Percentiles rank a stretch among this genome's conserved stretches.
phyloP scores from a whole-genome alignment of 1,140 invertebrate species.

The Eumaeus atala region DNA sequence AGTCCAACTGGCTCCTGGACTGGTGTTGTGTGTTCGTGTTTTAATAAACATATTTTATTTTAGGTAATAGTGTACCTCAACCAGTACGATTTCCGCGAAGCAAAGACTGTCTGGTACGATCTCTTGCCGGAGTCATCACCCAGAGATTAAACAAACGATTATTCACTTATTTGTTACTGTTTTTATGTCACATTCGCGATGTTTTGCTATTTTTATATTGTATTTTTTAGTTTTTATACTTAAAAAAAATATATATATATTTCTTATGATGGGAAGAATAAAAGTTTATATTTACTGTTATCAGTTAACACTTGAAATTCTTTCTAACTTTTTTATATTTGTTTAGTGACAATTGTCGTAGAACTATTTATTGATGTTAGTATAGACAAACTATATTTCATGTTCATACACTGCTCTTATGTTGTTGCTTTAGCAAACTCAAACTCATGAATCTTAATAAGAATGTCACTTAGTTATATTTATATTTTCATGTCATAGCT shows the following conservation, averaged over 20 bases:
- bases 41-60: slow-evolving; percentile 29
- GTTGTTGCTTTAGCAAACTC: background rate
- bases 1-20: too few relatives aligned
- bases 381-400: slow-evolving; percentile 2
- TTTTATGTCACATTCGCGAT: slow-evolving; percentile 1
- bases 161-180: background rate
- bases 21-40: too few relatives aligned
- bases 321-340: too few relatives aligned
- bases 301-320: too few relatives aligned
- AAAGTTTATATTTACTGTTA: background rate
- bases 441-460: slow-evolving; percentile 2
- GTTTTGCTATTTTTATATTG: slow-evolving; percentile 4
- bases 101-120: slow-evolving; percentile 82
- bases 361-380: slow-evolving; percentile 5
- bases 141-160: slow-evolving; percentile 41
- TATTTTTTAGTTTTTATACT: background rate
- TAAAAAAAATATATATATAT: background rate
- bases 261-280: too few relatives aligned
- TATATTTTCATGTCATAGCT: slow-evolving; percentile 6
- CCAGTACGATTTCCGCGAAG: slow-evolving; percentile 79
- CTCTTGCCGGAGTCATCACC: slow-evolving; percentile 76
- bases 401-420: background rate
- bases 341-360: too few relatives aligned
- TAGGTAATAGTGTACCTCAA: slow-evolving; percentile 80
- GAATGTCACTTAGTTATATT: slow-evolving; percentile 1